Evolutionary conservation across 2,797 vertebrate genomes (phyloP).

Genomic region (Malacoctenus gilli): DNA sequence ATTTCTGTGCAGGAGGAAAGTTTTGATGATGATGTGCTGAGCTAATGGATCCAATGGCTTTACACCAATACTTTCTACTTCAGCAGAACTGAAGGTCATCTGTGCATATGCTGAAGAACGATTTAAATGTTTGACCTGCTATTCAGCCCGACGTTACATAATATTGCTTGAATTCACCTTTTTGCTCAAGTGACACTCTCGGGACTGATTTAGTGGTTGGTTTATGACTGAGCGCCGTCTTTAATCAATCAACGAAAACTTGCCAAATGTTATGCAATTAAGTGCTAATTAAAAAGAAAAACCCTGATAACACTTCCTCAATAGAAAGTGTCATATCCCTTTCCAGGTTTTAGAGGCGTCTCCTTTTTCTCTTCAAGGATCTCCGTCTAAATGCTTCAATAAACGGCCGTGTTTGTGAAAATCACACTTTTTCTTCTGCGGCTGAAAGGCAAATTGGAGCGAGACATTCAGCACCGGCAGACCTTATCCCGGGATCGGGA

Average conservation of each 20-base stretch:
- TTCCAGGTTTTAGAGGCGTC: slow-evolving; percentile 2
- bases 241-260: neutral
- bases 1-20: slow-evolving; percentile 13
- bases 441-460: slow-evolving; percentile 43
- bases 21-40: slow-evolving; percentile 34
- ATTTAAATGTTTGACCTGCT: neutral
- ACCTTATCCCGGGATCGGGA: slow-evolving; percentile 49
- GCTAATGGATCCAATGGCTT: slow-evolving; percentile 30
- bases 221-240: too few species aligned
- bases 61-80: neutral
- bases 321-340: neutral
- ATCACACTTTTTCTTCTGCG: slow-evolving; percentile 40
- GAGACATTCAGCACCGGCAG: slow-evolving; percentile 46
- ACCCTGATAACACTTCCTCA: neutral
- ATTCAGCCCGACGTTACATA: too few species aligned
- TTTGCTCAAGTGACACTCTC: too few species aligned
- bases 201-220: too few species aligned
- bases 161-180: neutral
- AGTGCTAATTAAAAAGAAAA: neutral
- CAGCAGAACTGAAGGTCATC: slow-evolving; percentile 13
- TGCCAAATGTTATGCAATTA: neutral
- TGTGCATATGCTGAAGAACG: neutral
- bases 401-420: slow-evolving; percentile 38
- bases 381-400: slow-evolving; percentile 10
- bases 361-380: neutral